Base-by-base conservation (phyloP, 1,140 invertebrate genomes). In the Bilobella aurantiaca region DNA sequence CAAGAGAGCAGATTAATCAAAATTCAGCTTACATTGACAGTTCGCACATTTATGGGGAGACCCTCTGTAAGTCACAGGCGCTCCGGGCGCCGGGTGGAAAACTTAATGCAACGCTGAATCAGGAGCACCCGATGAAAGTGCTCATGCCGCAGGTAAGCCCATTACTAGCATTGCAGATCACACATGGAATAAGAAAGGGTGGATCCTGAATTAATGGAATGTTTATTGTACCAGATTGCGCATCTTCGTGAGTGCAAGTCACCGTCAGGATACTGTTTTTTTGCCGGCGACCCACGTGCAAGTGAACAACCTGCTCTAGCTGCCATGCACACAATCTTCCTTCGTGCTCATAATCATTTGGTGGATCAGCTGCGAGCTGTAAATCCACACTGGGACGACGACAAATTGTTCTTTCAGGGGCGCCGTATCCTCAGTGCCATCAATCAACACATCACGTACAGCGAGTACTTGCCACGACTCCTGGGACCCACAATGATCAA, bases 401-500 rank as follows among this genome's bases (percentile, higher is more conserved):
- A 96, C 58, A 86, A 87, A 64, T 74, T 96, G 1, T 97, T 88
- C 78, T 86, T 93, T 70, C 86, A 93, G 70, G 81, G 87, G 0
- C 80, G 93, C 56, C 82, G 89, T 27, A 95, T 99, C 61, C 73
- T 97, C 29, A 86, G 86, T 21, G 94, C 89, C 0, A 84, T 90
- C 74, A 81, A 93, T 73, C 93, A 98, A 73, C 94, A 98, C 74
- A 86, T 97, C 31, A 90, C 91, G 0, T 99, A 91, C 79, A 91
- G 89, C 66, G 91, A 97, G 76, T 98, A 96, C 80, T 76, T 99
- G 30, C 95, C 96, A 0, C 83, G 93, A 64, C 83, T 99, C 18
- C 79, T 99, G 12, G 96, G 86, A 27, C 89, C 89, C 87, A 91
- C 91, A 68, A 88, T 90, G 18, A 85, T 93, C 27, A 89, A 88